phyloP scores from a whole-genome alignment of 2,113 vertebrate species.

The Bubo bubo region DNA sequence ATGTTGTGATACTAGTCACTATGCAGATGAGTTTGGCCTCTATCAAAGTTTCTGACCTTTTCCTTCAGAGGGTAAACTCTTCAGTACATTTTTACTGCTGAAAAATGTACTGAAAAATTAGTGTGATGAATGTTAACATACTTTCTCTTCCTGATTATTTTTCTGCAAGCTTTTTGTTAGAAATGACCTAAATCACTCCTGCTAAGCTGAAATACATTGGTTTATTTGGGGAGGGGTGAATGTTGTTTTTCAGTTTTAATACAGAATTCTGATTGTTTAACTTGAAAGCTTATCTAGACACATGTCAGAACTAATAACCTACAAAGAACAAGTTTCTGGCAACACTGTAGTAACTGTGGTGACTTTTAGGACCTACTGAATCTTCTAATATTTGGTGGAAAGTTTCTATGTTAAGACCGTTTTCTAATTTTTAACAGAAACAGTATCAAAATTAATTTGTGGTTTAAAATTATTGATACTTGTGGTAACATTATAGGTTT shows the following conservation, averaged over 20 bases:
- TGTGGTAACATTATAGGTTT: neutral
- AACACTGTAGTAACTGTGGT: neutral
- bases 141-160: neutral
- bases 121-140: neutral
- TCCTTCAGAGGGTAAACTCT: neutral
- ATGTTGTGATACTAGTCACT: neutral
- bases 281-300: neutral
- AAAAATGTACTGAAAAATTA: neutral
- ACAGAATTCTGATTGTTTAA: constrained; percentile 3
- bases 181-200: neutral
- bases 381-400: neutral
- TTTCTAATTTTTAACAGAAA: neutral
- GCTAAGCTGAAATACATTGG: neutral
- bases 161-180: neutral
- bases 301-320: constrained; percentile 7
- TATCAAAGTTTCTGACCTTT: neutral
- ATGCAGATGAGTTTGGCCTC: neutral
- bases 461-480: neutral
- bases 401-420: neutral
- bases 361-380: neutral
- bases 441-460: neutral
- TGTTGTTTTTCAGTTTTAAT: neutral
- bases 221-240: neutral
- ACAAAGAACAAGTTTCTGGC: neutral
- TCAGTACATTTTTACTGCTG: neutral